These are phyloP conservation scores for Neuroterus valhalla DNA, from an alignment of 1,140 invertebrate species.

Conservation along the genomic window DNA sequence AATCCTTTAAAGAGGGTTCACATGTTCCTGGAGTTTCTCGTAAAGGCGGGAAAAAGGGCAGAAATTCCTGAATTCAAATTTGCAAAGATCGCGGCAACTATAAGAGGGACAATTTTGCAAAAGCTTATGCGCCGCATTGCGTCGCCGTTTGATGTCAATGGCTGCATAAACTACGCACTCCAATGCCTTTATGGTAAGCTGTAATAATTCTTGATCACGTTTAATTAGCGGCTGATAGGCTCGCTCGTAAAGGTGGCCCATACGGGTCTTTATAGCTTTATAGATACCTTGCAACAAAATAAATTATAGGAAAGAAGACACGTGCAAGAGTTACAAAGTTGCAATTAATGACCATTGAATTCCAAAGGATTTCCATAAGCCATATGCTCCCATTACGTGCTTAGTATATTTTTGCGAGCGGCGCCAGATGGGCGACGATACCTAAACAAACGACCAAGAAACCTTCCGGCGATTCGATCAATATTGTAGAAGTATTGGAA, in stretches of 20 bases:
- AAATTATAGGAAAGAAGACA: neutral
- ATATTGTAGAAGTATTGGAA: too few relatives aligned
- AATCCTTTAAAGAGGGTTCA: neutral
- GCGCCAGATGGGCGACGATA: neutral
- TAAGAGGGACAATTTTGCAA: conserved; percentile 1
- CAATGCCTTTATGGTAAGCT: neutral
- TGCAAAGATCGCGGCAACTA: neutral
- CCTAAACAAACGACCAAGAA: neutral
- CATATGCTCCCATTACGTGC: neutral
- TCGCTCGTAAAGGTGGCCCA: conserved; percentile 8
- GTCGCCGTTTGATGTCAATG: conserved; percentile 42
- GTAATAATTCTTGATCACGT: conserved; percentile 29
- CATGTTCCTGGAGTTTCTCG: neutral
- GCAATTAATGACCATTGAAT: neutral
- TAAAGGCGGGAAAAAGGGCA: neutral
- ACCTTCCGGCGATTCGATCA: neutral
- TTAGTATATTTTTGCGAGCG: neutral
- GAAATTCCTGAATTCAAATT: conserved; percentile 8
- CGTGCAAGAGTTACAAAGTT: conserved; percentile 16
- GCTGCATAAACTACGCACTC: conserved; percentile 33
- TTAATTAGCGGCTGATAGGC: conserved; percentile 23
- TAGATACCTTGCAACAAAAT: neutral
- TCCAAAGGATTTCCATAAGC: neutral
- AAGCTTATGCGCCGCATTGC: neutral
- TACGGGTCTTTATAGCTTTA: neutral